Base-by-base conservation (phyloP, 2,113 vertebrate genomes). In the Eidolon helvum region DNA sequence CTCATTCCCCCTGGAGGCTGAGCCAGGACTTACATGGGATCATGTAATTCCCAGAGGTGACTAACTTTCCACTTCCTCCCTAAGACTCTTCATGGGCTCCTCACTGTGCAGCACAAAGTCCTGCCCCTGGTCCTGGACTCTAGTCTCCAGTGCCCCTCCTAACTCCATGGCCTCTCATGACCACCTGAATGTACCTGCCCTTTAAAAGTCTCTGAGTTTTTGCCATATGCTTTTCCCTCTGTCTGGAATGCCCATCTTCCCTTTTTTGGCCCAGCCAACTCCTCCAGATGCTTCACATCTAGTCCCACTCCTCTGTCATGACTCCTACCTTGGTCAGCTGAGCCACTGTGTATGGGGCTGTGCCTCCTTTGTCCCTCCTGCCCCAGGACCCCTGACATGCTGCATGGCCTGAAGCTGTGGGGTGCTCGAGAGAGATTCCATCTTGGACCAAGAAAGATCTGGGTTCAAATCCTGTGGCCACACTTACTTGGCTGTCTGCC, bases 311-410 rank as follows among this genome's bases (percentile, higher is more conserved):
- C 35, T 72, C 18, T 2, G 11, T 55, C 38, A n/a, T 0, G 0
- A 69, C 16, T 10, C 40, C 10, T 1, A 1, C 15, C 11, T 50
- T 7, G 28, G n/a, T 14, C 12, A 40, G 3, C 38, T 40, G 65
- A 68, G 71, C 9, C 28, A 2, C 48, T 0, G 15, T 5, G 15
- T 28, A 12, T 1, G 26, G 33, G 4, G 5, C 48, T 3, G 0
- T 12, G 30, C 7, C 53, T 35, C 35, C 1, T 45, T 35, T 28
- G 5, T n/a, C 53, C 55, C 57, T 77, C 63, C 30, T 0, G 1
- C 7, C 66, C 69, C 33, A 63, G 33, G 66, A 18, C 26, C 15
- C 59, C 77, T 8, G 22, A 33, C 21, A 24, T 10, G 11, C 26
- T 22, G 14, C 22, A 26, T 38, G 22, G 4, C 33, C 71, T 35